Evolutionary conservation across 2,797 vertebrate species (phyloP), one percentile per base, ranked within the genome.

Genomic region (Chloroceryle amazona): DNA sequence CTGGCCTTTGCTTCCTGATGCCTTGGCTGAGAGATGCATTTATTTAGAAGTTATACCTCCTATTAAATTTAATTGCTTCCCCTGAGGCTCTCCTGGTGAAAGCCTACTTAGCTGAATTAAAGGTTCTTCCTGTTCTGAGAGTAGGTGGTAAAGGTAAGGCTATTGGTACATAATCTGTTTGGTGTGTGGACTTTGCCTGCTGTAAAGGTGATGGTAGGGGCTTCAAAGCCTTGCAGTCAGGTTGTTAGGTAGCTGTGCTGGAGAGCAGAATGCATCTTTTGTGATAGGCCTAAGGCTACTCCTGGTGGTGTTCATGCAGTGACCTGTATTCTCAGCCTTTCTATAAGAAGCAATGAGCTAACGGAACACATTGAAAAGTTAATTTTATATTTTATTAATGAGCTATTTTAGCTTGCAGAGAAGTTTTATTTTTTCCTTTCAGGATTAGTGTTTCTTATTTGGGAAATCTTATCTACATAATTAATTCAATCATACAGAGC

Each of bases 401-500:
- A 46, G 33, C 44, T 62, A 28, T 31, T 85, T 70, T 28, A 89
- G 65, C 70, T n/a, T 55, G 55, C 22, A 51, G 35, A 18, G 31
- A 79, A 29, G 28, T 54, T 83, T 60, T 51, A 8, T 39, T 84
- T 85, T 66, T 81, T 22, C 9, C 8, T 73, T 86, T 66, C n/a
- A 84, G 63, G 15, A 16, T 4, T 93, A 55, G 23, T 65, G 81
- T 95, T 96, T 97, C 55, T 86, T 89, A 61, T 83, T 95, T 10
- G 13, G 55, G 80, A 81, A 70, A 29, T 29, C 57, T 90, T 96
- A 89, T 67, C 51, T 93, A 21, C 75, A 80, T 95, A 96, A 94
- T 95, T 97, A 96, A 96, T 91, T 91, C 78, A 89, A 57, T 75
- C 86, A 88, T 57, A 57, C 47, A 78, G 88, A 66, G 73, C 81